Percentiles rank a stretch among this genome's conserved stretches.
Evolutionary conservation across 92 coral and sea anemone species (phyloP).

Genomic region (Porites rus): DNA sequence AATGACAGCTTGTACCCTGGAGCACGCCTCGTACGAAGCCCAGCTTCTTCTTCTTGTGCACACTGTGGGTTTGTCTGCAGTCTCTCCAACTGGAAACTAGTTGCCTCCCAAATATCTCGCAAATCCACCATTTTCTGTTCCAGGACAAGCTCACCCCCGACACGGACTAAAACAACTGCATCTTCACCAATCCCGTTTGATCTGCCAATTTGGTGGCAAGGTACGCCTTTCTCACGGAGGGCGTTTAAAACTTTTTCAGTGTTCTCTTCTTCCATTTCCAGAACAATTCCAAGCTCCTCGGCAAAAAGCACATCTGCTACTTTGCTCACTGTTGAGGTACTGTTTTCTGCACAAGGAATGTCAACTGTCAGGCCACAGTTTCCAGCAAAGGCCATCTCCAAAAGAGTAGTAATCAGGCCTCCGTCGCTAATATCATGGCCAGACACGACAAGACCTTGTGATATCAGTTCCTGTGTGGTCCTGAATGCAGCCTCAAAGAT

Average conservation of each 20-base stretch:
- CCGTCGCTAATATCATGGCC: conserved; percentile 99
- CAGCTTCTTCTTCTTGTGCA: conserved; percentile 86
- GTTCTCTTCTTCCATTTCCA: conserved; percentile 78
- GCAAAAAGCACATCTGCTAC: conserved; percentile 81
- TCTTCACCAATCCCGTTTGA: conserved; percentile 75
- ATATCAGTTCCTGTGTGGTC: conserved; percentile 85
- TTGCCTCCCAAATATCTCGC: conserved; percentile 97
- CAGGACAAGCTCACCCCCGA: conserved; percentile 79
- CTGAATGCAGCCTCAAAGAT: conserved; percentile 80
- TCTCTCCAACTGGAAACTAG: conserved; percentile 95
- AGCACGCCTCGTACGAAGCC: conserved; percentile 76
- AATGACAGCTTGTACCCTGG: conserved; percentile 82
- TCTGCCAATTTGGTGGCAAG: conserved; percentile 81
- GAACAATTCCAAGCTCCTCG: conserved; percentile 92
- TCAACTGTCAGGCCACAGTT: conserved; percentile 85
- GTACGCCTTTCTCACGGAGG: conserved; percentile 66
- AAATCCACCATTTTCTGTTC: conserved; percentile 91
- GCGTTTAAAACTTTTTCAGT: conserved; percentile 70
- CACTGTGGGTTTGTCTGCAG: conserved; percentile 93
- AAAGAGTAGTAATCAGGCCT: conserved; percentile 83
- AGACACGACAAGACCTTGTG: conserved; percentile 71
- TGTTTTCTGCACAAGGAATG: conserved; percentile 51
- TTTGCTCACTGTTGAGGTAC: conserved; percentile 49
- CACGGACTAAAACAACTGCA: conserved; percentile 71
- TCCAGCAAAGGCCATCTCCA: conserved; percentile 99